Evolutionary conservation across 2,797 vertebrate genomes (phyloP).

Genomic region (Pogonophryne albipinna): DNA sequence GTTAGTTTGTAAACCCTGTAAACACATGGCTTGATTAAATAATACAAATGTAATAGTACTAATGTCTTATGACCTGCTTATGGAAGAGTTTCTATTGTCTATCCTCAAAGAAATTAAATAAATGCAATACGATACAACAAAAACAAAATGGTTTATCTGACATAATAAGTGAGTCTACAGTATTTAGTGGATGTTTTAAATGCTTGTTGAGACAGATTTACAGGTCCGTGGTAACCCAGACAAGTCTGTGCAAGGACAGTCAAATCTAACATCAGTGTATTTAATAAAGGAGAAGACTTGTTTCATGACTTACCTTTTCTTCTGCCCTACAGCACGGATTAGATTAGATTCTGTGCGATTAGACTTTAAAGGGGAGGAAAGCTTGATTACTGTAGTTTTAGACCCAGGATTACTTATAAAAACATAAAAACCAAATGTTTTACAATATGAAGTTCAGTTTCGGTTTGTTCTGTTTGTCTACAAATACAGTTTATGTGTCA

Average conservation of each 20-base stretch:
- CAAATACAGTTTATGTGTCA: neutral
- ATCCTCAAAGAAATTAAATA: neutral
- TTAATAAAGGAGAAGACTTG: neutral
- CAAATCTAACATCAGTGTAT: slow-evolving; percentile 30
- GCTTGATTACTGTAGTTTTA: slow-evolving; percentile 10
- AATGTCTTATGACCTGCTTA: neutral
- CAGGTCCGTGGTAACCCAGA: neutral
- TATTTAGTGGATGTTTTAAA: slow-evolving; percentile 11
- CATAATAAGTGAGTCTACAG: neutral
- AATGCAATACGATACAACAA: neutral
- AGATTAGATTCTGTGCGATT: slow-evolving; percentile 5
- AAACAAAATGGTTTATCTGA: neutral
- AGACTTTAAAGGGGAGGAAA: slow-evolving; percentile 9
- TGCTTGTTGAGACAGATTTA: slow-evolving; percentile 48
- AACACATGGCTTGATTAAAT: neutral
- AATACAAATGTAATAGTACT: neutral
- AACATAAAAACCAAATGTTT: neutral
- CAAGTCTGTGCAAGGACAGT: slow-evolving; percentile 49
- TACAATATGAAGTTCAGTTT: neutral
- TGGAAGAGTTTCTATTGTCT: neutral
- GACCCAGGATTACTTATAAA: slow-evolving; percentile 1
- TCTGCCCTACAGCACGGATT: slow-evolving; percentile 20
- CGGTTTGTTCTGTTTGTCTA: slow-evolving; percentile 3
- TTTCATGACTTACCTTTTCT: neutral
- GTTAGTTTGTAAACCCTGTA: neutral